Conservation (phyloP, 2,113 vertebrate genomes). For the Pelusios castaneus region DNA sequence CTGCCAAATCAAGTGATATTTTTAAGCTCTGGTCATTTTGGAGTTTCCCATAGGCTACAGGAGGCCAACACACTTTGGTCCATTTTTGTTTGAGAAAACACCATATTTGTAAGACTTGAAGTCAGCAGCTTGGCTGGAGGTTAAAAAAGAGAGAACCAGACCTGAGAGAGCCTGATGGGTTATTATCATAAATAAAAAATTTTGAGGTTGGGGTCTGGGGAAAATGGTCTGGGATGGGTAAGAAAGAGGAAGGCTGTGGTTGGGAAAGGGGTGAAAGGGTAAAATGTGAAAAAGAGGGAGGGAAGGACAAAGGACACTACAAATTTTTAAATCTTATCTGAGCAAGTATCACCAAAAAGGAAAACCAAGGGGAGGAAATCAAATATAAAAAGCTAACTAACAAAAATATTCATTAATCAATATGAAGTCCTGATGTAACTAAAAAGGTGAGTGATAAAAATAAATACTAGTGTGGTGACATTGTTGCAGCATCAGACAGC, state of each 20-base stretch:
- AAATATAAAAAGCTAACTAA: not conserved
- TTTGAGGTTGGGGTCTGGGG: not conserved
- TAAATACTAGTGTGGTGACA: not conserved
- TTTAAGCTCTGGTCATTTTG: not conserved
- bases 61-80: not conserved
- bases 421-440: not conserved
- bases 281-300: not conserved
- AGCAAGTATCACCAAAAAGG: not conserved
- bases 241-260: not conserved
- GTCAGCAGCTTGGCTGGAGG: slow-evolving; percentile 55
- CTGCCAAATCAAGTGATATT: not conserved
- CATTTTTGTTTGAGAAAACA: not conserved
- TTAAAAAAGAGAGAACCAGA: rapidly evolving
- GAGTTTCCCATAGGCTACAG: not conserved
- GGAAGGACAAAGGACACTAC: not conserved
- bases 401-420: not conserved
- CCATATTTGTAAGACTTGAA: not conserved
- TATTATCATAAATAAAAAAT: not conserved
- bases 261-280: not conserved
- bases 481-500: not conserved
- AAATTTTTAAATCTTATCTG: not conserved
- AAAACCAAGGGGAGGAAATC: not conserved
- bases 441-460: not conserved
- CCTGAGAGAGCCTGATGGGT: not conserved
- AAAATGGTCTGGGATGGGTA: not conserved